Evolutionary conservation across 2,113 vertebrate species (phyloP).

Genomic region (Heterocephalus glaber): DNA sequence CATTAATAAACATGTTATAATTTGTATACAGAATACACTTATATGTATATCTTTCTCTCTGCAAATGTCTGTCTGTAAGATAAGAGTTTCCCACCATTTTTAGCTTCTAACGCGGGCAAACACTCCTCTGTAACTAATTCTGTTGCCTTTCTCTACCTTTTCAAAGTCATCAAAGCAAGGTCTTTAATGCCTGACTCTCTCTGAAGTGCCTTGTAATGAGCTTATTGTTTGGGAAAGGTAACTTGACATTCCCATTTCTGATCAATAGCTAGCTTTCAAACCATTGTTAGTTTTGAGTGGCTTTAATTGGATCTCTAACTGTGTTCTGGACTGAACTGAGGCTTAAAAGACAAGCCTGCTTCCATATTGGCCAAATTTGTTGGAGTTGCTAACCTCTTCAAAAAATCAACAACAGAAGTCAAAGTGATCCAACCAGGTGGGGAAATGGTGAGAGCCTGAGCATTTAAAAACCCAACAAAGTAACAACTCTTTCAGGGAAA

Average conservation of each 20-base stretch:
- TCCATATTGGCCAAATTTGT: neutral
- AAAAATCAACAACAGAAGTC: constrained; percentile 34
- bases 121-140: constrained; percentile 46
- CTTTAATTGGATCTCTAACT: constrained; percentile 68
- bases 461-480: constrained; percentile 36
- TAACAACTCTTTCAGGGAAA: constrained; percentile 35
- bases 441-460: neutral
- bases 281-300: constrained; percentile 71
- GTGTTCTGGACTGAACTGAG: constrained; percentile 42
- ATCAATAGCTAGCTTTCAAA: constrained; percentile 77
- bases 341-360: constrained; percentile 47
- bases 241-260: constrained; percentile 75
- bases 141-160: constrained; percentile 47
- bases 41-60: neutral
- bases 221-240: constrained; percentile 77
- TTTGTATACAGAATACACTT: constrained; percentile 18
- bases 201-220: constrained; percentile 76
- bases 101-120: constrained; percentile 45
- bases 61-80: constrained; percentile 4
- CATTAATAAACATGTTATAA: constrained; percentile 31
- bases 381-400: neutral
- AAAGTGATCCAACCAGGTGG: constrained; percentile 15
- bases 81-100: constrained; percentile 57
- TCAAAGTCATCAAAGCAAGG: constrained; percentile 75
- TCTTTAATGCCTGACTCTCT: constrained; percentile 69